Evolutionary conservation across 2,888 invertebrate genomes (phyloP), one percentile per base, ranked within the genome.

Genomic region (Dromius quadrimaculatus): DNA sequence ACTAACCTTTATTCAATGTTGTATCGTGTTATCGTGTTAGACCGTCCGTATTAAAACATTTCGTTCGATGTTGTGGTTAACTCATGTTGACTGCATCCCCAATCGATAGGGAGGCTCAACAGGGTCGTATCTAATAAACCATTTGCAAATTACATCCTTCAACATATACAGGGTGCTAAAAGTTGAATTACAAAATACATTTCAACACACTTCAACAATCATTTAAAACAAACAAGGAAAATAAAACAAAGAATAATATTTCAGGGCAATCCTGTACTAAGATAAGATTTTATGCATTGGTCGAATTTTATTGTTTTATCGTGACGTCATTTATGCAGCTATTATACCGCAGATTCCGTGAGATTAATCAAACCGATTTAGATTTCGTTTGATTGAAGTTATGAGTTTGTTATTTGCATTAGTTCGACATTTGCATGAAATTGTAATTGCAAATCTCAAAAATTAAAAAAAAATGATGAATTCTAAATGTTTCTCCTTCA

Each of bases 351-450:
- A 54, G 28, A 54, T 54, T 54, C 32, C 54, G 54, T 54, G 54
- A 54, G 54, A 54, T 54, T 54, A 54, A 54, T 54, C 54, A 54
- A 54, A 54, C 28, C 22, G 41, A 54, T 54, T 54, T 54, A 54
- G 54, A 54, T 54, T 54, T 22, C 50, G 54, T 54, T 54, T 54
- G 54, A 54, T 54, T 54, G 54, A 19, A 54, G 54, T 54, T 54
- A 54, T 54, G 54, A 54, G 28, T 54, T 54, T 11, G 41, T 28
- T 54, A 54, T 54, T 54, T 54, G 54, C 54, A 54, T 54, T 28
- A 23, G 41, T 41, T 54, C 28, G 28, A 54, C 54, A 54, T 54
- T 54, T 54, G 54, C 54, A 54, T 54, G 54, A 54, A n/a, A 54
- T 54, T 54, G 54, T 54, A 54, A 54, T 54, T 54, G 54, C 54